Evolutionary conservation across 2,797 vertebrate species (phyloP).

Genomic region (Phrynocephalus forsythii): DNA sequence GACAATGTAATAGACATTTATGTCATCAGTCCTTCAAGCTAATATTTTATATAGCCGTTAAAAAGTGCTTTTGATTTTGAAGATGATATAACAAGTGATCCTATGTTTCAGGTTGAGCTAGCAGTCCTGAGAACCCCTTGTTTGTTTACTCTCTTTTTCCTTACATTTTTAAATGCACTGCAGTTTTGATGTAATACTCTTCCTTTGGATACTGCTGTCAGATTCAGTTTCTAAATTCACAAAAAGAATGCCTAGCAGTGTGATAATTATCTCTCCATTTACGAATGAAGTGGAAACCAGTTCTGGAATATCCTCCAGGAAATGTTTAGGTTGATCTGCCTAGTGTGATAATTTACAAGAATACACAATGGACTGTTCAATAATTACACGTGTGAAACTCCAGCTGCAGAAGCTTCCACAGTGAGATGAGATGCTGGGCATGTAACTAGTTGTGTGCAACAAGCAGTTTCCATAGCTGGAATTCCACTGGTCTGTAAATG

Average conservation of each 20-base stretch:
- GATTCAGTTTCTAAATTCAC: constrained; percentile 5
- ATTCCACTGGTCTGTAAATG: too few species aligned
- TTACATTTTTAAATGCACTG: constrained; percentile 18
- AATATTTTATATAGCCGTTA: constrained; percentile 29
- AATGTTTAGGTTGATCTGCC: not conserved
- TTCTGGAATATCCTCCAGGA: not conserved
- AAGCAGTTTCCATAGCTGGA: too few species aligned
- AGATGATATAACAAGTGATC: constrained; percentile 7
- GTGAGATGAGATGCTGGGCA: too few species aligned
- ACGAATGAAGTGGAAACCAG: not conserved
- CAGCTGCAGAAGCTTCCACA: too few species aligned
- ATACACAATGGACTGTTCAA: not conserved
- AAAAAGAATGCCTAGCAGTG: not conserved
- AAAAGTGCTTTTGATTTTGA: constrained; percentile 21
- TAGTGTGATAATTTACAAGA: not conserved
- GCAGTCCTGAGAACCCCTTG: not conserved
- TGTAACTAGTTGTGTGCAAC: too few species aligned
- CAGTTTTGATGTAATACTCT: constrained; percentile 16
- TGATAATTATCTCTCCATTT: not conserved
- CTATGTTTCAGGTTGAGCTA: constrained; percentile 11
- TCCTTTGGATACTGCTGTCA: constrained; percentile 14
- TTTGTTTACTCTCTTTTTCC: constrained; percentile 20
- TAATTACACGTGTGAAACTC: too few species aligned
- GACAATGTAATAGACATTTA: not conserved
- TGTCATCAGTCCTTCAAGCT: constrained; percentile 5